Evolutionary conservation across 1,140 invertebrate species (phyloP).

Genomic region (Carcinoscorpius rotundicauda): DNA sequence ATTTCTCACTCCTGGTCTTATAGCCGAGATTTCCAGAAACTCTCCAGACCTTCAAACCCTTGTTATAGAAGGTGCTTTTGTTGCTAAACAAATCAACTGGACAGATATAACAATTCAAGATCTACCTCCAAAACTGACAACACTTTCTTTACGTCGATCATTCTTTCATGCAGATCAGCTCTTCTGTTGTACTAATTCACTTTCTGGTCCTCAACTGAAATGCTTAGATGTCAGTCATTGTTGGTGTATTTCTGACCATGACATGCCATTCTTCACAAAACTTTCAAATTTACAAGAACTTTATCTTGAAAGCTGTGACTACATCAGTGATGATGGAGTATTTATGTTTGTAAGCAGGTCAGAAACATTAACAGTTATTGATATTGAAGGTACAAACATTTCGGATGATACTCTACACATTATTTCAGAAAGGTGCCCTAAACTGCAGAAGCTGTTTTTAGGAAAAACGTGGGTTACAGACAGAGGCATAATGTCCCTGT

Average conservation of each 20-base stretch:
- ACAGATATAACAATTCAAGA: slow-evolving; percentile 18
- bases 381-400: slow-evolving; percentile 11
- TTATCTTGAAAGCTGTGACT: slow-evolving; percentile 10
- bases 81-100: slow-evolving; percentile 14
- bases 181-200: slow-evolving; percentile 13
- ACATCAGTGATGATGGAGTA: slow-evolving; percentile 9
- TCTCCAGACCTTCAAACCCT: slow-evolving; percentile 12
- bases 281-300: slow-evolving; percentile 15
- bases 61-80: slow-evolving; percentile 15
- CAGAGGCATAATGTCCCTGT: too few species aligned
- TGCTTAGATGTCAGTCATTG: slow-evolving; percentile 13
- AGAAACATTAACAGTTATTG: slow-evolving; percentile 10
- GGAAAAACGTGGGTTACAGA: slow-evolving; percentile 9
- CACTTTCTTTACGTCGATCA: slow-evolving; percentile 13
- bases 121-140: slow-evolving; percentile 12
- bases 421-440: slow-evolving; percentile 5
- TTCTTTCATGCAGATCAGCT: slow-evolving; percentile 19
- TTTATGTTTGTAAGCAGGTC: slow-evolving; percentile 7
- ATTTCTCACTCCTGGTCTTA: slow-evolving; percentile 7
- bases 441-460: slow-evolving; percentile 14
- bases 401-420: slow-evolving; percentile 4
- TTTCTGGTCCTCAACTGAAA: slow-evolving; percentile 15
- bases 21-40: slow-evolving; percentile 10
- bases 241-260: slow-evolving; percentile 17
- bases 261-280: slow-evolving; percentile 15